Conservation (phyloP, 2,888 invertebrate species). For the Trachelus tabidus region DNA sequence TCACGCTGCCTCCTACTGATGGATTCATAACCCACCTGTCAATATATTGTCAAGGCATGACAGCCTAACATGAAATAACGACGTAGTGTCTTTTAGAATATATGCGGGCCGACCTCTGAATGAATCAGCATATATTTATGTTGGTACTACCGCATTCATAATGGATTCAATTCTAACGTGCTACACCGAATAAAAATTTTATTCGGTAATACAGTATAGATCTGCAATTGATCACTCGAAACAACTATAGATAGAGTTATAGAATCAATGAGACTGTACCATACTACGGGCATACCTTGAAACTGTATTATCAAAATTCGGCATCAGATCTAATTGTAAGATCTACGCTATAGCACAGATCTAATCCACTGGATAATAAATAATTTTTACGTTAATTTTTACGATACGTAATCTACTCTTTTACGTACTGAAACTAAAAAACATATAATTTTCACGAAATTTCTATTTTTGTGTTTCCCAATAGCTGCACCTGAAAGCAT, state of each 20-base stretch:
- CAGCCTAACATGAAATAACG: background rate
- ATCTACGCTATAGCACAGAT: no score
- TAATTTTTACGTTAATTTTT: no score
- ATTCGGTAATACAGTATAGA: no score
- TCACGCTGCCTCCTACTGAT: background rate
- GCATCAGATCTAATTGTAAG: no score
- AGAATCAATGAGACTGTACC: no score
- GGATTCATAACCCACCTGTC: background rate
- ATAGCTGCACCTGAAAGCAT: no score
- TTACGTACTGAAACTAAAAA: background rate
- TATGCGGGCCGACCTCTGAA: background rate
- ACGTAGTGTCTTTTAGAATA: background rate
- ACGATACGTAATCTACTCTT: background rate
- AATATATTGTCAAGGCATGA: background rate
- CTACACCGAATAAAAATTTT: no score
- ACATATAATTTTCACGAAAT: background rate
- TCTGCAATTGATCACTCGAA: no score
- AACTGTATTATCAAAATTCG: no score
- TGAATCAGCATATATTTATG: background rate
- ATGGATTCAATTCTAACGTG: background rate
- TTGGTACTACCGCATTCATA: background rate
- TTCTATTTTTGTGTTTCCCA: background rate
- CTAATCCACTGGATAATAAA: no score
- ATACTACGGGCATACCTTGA: no score
- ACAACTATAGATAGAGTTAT: no score